Base-by-base conservation (phyloP, 2,797 vertebrate species). In the Heterohyrax brucei region DNA sequence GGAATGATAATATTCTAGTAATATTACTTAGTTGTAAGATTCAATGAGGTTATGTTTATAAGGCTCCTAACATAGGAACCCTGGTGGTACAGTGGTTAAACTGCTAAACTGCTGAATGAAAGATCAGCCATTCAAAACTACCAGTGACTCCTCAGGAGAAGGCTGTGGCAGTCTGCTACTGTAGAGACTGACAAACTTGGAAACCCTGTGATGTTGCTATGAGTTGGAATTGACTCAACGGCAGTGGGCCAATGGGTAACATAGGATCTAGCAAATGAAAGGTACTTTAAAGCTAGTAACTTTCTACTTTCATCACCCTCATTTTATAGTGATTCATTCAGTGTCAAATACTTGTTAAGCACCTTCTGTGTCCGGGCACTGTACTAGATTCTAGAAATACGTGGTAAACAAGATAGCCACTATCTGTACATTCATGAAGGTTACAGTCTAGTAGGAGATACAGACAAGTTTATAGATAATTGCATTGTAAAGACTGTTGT, bases 251-350 rank as follows among this genome's bases (percentile, higher is more conserved):
- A 56, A 16, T 56, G 53, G 53, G 53, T 56, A 56, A 56, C 53
- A 61, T 59, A 73, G 39, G 73, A 59, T 77, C 33, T 79, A 28
- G 66, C 53, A 77, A 46, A 72, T 92, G 84, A 89, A 86, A 86
- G 66, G 46, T 70, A 7, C 72, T 94, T 94, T 64, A 93, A 73
- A 95, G 39, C 44, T 87, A n/a, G 44, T 87, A 62, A 66, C 53
- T 85, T 87, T 82, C 56, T 81, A 90, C 75, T 61, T 44, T 86
- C 72, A 79, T 77, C 44, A 83, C 79, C 53, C 64, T 85, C 84
- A 85, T 88, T 77, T 91, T 91, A 91, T 7, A 94, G n/a, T 79
- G 61, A 90, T 95, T 96, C 73, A 81, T 81, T 95, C 19, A 94
- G 10, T 24, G 80, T 88, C 68, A 96, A n/a, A 91, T 61, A 88